Conservation (phyloP, 2,113 vertebrate genomes). For the Peromyscus polionotus region DNA sequence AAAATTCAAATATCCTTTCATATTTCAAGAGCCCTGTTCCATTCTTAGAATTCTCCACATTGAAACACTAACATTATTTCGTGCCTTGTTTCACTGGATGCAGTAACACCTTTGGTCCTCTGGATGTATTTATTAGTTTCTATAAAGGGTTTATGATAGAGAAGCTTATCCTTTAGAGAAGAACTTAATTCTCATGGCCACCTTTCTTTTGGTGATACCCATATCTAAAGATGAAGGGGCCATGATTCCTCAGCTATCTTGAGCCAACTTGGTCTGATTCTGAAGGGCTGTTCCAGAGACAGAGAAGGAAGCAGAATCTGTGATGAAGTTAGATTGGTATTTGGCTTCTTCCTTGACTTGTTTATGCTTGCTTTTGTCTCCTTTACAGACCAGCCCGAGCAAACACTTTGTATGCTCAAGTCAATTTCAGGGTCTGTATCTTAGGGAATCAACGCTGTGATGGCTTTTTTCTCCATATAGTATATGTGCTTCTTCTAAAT, state of each 20-base stretch:
- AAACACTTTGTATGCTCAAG: neutral
- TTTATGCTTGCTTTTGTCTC: neutral
- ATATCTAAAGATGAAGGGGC: neutral
- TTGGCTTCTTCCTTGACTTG: neutral
- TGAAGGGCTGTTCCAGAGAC: neutral
- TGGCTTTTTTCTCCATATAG: neutral
- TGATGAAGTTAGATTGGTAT: neutral
- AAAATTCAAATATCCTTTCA: neutral
- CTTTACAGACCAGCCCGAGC: neutral
- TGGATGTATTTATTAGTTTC: neutral
- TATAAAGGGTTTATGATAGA: neutral
- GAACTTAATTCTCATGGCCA: too few relatives aligned
- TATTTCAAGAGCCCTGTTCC: constrained; percentile 11
- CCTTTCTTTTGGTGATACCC: neutral
- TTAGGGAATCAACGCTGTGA: neutral
- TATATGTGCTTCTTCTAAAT: neutral
- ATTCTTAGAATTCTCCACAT: neutral
- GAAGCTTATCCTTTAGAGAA: neutral
- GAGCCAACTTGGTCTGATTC: neutral
- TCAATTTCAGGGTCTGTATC: neutral
- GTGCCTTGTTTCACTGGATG: neutral
- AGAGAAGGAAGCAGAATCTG: neutral
- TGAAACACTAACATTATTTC: neutral
- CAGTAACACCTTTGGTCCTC: neutral
- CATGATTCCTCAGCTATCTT: neutral